A percentile compares a stretch with the other conserved stretches of the same genome.
Evolutionary conservation across 2,888 invertebrate species (phyloP).

Genomic region (Podabrus alpinus): DNA sequence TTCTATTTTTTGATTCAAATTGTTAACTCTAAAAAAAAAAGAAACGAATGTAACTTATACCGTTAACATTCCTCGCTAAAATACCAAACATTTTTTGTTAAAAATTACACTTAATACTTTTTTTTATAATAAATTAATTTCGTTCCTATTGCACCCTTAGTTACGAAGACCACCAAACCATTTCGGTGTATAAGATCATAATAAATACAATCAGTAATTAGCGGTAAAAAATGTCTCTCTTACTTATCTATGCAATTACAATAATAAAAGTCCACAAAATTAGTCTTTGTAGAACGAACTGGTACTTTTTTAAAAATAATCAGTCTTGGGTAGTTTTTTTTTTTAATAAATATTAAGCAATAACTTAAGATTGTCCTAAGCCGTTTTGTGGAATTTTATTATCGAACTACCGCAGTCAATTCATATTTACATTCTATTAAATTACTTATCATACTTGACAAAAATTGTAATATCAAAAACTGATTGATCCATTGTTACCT

Average conservation of each 20-base stretch:
- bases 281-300: conserved; percentile 20
- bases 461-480: conserved; percentile 1
- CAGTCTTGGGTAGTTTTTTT: conserved; percentile 20
- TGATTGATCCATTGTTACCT: background rate
- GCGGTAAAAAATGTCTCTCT: conserved; percentile 15
- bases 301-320: conserved; percentile 24
- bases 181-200: background rate
- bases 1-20: background rate
- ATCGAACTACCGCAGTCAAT: conserved; percentile 18
- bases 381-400: conserved; percentile 19
- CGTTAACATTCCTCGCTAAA: background rate
- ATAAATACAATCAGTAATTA: background rate
- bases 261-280: conserved; percentile 26
- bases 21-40: background rate
- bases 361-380: conserved; percentile 24
- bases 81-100: background rate
- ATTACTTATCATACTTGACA: background rate
- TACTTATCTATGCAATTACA: conserved; percentile 7
- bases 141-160: conserved; percentile 20
- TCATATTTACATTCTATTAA: background rate
- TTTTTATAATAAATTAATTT: background rate
- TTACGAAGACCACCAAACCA: background rate
- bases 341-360: conserved; percentile 11
- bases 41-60: background rate
- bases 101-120: background rate